phyloP scores from a whole-genome alignment of 2,797 vertebrate genomes.

The Sebastes nivosus region DNA sequence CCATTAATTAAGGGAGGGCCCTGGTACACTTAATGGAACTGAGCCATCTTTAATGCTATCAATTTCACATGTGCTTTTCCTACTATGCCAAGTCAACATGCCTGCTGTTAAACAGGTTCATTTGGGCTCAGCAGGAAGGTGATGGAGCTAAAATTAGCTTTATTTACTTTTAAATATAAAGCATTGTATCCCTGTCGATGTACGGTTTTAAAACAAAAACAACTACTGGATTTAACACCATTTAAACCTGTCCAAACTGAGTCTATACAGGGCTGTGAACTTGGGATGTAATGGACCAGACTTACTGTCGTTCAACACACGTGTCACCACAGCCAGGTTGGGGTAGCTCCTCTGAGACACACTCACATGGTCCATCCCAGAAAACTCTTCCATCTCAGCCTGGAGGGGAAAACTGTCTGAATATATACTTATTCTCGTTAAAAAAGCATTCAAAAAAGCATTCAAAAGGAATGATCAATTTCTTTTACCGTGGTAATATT shows the following conservation, averaged over 20 bases:
- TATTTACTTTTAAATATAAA: neutral
- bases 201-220: no score
- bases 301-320: slow-evolving; percentile 51
- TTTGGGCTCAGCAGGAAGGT: neutral
- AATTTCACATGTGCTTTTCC: neutral
- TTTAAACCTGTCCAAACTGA: neutral
- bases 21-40: neutral
- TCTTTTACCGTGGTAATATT: neutral
- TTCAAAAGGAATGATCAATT: rapidly evolving
- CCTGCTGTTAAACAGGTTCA: neutral
- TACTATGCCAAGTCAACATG: neutral
- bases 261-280: neutral
- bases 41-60: neutral
- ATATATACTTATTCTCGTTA: rapidly evolving
- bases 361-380: neutral
- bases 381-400: neutral
- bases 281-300: neutral
- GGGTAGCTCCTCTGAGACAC: slow-evolving; percentile 34
- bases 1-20: neutral
- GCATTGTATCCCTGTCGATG: rapidly evolving
- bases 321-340: slow-evolving; percentile 72
- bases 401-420: neutral
- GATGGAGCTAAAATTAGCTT: neutral
- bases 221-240: rapidly evolving
- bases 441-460: neutral